Evolutionary conservation across 1,140 invertebrate species (phyloP), one percentile per base, ranked within the genome.

Genomic region (Brachionus calyciflorus): DNA sequence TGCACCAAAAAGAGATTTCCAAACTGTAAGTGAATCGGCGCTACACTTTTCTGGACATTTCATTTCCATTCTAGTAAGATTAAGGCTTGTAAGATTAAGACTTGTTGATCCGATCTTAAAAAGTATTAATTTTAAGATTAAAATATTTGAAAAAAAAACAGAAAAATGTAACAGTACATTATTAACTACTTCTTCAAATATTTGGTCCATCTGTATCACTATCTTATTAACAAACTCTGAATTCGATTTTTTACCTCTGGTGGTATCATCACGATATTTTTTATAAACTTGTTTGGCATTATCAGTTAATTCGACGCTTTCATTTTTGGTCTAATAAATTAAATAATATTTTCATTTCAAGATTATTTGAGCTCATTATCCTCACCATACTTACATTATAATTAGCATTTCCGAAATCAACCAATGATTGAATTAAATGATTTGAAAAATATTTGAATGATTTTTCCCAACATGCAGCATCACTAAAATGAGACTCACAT

Each of bases 401-500:
- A 17, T 73, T 49, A 33, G 37, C 46, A 73, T 73, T 73, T 9
- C 26, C 69, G 14, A 26, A 51, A 3, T 73, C 69, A 73, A 73
- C 69, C 24, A 73, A 41, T 4, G 69, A 49, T 30, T 28, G 46
- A 10, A 73, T 10, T 10, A 73, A 28, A 24, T 73, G 28, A 24
- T 73, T 73, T 19, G 37, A 21, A n/a, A 51, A 73, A 33, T 51
- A 73, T 33, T n/a, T 41, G 30, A 73, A 73, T 28, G 69, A 51
- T 37, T 73, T 51, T 9, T 55, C 46, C 69, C 69, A 73, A 17
- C 69, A 73, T 19, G 46, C 33, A 12, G 21, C 10, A 10, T 46
- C 69, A 21, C 30, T 51, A 41, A 73, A 73, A 51, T 73, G 69
- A 37, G 69, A 73, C 26, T 73, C 69, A 24, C 69, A 73, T 49